Evolutionary conservation across 2,113 vertebrate genomes (phyloP).

Genomic region (Mesocricetus auratus): DNA sequence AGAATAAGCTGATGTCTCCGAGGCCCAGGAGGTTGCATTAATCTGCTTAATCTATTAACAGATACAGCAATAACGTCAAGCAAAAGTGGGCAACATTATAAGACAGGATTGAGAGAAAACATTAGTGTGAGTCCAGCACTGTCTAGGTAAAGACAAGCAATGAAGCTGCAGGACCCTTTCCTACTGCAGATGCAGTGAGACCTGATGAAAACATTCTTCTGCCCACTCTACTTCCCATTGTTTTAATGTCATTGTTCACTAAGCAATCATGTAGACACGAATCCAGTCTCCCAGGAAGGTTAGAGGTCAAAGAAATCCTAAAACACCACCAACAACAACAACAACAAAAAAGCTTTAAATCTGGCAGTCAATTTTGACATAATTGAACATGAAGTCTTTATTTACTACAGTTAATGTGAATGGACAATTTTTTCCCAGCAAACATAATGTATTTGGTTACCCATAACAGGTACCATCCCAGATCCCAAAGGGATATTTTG

Average conservation of each 20-base stretch:
- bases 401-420: conserved; percentile 46
- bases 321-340: conserved; percentile 11
- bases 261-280: conserved; percentile 30
- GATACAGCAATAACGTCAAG: not conserved
- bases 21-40: conserved; percentile 10
- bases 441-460: conserved; percentile 23
- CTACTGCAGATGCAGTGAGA: not conserved
- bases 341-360: conserved; percentile 8
- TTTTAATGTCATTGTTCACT: conserved; percentile 61
- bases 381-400: conserved; percentile 23
- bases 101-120: not conserved
- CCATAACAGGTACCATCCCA: not conserved
- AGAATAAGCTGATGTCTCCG: conserved; percentile 39
- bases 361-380: conserved; percentile 21
- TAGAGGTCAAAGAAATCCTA: conserved; percentile 58
- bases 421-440: not conserved
- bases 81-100: conserved; percentile 31
- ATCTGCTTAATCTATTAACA: conserved; percentile 43
- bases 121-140: not conserved
- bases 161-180: not conserved
- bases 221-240: not conserved
- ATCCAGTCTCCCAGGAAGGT: conserved; percentile 33
- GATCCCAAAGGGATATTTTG: not conserved
- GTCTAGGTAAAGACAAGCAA: not conserved
- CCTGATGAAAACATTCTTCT: not conserved